Base-by-base conservation (phyloP, 2,797 vertebrate genomes). In the Poeciliopsis infans region DNA sequence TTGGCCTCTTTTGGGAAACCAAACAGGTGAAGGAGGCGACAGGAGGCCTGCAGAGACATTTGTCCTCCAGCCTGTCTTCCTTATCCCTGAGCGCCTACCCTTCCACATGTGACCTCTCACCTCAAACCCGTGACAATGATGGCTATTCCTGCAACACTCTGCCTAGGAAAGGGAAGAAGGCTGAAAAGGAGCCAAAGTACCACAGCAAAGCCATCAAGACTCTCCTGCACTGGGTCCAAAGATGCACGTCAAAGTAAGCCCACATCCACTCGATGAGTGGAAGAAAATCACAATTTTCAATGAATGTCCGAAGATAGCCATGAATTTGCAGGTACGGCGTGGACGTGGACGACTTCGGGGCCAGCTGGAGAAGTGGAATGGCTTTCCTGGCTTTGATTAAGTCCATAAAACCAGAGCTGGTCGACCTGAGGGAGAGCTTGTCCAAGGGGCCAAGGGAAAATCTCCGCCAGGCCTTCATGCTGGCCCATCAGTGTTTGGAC, bases 361-460 rank as follows among this genome's bases (percentile, higher is more conserved):
- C 94, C 91, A 98, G 97, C 83, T 98, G 98, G 97, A 96, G 94
- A 81, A 98, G 95, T 13, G 97, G 98, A 45, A 88, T 98, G 81
- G 97, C 97, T 20, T 97, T 98, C 91, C 92, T 98, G 75, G 97
- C 97, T 0, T 4, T 98, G 81, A 96, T 99, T 80, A 97, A 98
- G 93, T 96, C 96, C 74, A 95, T 97, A 47, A 95, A 97, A 80
- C 96, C 95, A 64, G 95, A 90, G 78, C 88, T 97, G 87, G 96
- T 98, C 31, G 95, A 98, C 86, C 96, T 98, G 92, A 97, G 93
- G 86, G 92, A 92, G 84, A 96, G 95, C 5, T 90, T 97, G 89
- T 94, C 94, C 79, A 95, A 94, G 89, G 91, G 96, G 0, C 91
- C 95, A 18, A 89, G 85, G 83, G 96, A 96, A 55, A 98, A 97